Evolutionary conservation across 2,797 vertebrate genomes (phyloP), one percentile per base, ranked within the genome.

Genomic region (Bryconaethiops microstoma): DNA sequence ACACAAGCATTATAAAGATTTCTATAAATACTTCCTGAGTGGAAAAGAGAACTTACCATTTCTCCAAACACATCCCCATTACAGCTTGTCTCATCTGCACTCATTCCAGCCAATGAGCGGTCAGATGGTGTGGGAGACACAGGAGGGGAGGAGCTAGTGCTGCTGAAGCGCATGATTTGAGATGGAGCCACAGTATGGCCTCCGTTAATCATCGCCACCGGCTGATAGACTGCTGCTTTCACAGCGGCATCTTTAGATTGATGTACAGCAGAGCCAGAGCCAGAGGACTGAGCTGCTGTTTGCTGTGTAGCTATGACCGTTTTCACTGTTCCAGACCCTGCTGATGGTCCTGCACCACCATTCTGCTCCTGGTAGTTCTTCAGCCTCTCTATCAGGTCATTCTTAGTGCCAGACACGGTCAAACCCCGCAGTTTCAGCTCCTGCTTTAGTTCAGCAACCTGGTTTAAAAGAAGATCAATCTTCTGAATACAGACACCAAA

Each of bases 381-480:
- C 45, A 99, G 95, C 87, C 97, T 92, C 88, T 99, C 97, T 0
- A 99, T 95, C 7, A 99, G 95, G 85, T 97, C 97, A 0, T 94
- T 97, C 89, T 99, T 99, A 40, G 97, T 97, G 87, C 97, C 97
- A 0, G 97, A 99, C 39, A 99, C 97, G 0, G 97, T 97, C 89
- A 98, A 87, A 21, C 96, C 93, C 10, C 97, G 95, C 86, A 98
- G 74, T 90, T 99, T 99, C 82, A 99, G 92, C 88, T 98, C 97
- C 82, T 97, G 96, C 91, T 99, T 99, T 87, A 99, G 92, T 89
- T 98, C 97, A 0, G 97, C 97, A 60, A 98, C 97, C 97, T 98
- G 83, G 52, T 80, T 62, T 21, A 76, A 88, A 80, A 83, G 5
- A 84, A 57, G 25, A 85, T 29, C 2, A 35, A 62, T 71, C 1